Conservation (phyloP, 92 coral and sea anemone genomes). For the Galaxea fascicularis region DNA sequence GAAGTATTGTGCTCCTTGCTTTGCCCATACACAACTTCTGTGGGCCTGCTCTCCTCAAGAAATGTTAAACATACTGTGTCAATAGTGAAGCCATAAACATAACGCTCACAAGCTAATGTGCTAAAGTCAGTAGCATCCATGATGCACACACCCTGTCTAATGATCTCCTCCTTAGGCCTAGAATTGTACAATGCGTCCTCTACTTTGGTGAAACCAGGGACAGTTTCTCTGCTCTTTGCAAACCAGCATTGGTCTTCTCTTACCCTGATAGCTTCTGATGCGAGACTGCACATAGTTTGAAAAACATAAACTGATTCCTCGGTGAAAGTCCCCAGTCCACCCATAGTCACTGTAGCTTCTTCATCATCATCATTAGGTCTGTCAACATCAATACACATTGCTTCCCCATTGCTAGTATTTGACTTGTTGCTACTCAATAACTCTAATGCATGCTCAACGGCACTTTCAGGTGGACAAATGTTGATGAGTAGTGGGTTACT, state of each 20-base stretch:
- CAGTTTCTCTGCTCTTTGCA: neutral
- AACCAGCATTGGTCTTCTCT: slow-evolving; percentile 38
- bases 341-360: slow-evolving; percentile 7
- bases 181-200: slow-evolving; percentile 19
- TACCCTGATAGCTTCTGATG: slow-evolving; percentile 6
- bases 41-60: slow-evolving; percentile 14
- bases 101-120: slow-evolving; percentile 50
- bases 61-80: slow-evolving; percentile 10
- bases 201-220: neutral
- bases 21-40: slow-evolving; percentile 23
- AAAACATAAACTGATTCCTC: slow-evolving; percentile 16
- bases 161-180: slow-evolving; percentile 23
- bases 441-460: slow-evolving; percentile 10
- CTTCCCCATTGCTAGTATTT: neutral
- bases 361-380: slow-evolving; percentile 3
- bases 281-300: slow-evolving; percentile 15
- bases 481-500: neutral
- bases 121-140: slow-evolving; percentile 53
- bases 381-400: neutral
- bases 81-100: slow-evolving; percentile 7
- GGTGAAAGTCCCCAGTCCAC: slow-evolving; percentile 18
- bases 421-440: neutral
- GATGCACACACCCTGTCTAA: slow-evolving; percentile 27
- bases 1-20: slow-evolving; percentile 44
- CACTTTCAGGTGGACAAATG: slow-evolving; percentile 4